Evolutionary conservation across 64 coral and sea anemone genomes (phyloP).

Genomic region (Montipora capricornis): DNA sequence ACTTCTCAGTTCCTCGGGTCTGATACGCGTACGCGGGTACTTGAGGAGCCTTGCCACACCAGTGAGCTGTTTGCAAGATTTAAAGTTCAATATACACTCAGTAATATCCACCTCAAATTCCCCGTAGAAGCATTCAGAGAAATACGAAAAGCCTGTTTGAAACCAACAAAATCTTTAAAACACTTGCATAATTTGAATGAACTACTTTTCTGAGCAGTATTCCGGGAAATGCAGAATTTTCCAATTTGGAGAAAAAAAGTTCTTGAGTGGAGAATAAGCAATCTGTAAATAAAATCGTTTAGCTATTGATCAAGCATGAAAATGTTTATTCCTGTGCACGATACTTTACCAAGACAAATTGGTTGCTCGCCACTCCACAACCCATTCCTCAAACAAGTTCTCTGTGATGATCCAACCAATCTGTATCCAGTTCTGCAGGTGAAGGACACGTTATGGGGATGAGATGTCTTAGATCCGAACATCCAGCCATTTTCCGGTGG

Average conservation of each 20-base stretch:
- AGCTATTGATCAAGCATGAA: background rate
- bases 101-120: too few relatives aligned
- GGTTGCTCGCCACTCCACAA: conserved; percentile 69
- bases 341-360: conserved; percentile 49
- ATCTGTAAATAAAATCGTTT: background rate
- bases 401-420: conserved; percentile 26
- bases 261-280: too few relatives aligned
- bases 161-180: too few relatives aligned
- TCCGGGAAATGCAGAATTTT: too few relatives aligned
- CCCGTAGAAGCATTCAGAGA: too few relatives aligned
- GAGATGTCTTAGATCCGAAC: conserved; percentile 23
- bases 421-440: conserved; percentile 50
- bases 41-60: conserved; percentile 11
- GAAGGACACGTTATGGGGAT: conserved; percentile 58
- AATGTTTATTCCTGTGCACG: background rate
- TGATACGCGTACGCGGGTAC: conserved; percentile 19
- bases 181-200: too few relatives aligned
- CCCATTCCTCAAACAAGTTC: conserved; percentile 61
- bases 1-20: background rate
- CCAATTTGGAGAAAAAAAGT: too few relatives aligned
- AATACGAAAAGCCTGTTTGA: too few relatives aligned
- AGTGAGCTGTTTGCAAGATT: background rate
- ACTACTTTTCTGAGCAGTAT: too few relatives aligned
- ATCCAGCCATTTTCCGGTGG: conserved; percentile 61
- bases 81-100: background rate